These are phyloP conservation scores for Agrochola circellaris DNA, from an alignment of 2,888 invertebrate species.

Conservation along the genomic window DNA sequence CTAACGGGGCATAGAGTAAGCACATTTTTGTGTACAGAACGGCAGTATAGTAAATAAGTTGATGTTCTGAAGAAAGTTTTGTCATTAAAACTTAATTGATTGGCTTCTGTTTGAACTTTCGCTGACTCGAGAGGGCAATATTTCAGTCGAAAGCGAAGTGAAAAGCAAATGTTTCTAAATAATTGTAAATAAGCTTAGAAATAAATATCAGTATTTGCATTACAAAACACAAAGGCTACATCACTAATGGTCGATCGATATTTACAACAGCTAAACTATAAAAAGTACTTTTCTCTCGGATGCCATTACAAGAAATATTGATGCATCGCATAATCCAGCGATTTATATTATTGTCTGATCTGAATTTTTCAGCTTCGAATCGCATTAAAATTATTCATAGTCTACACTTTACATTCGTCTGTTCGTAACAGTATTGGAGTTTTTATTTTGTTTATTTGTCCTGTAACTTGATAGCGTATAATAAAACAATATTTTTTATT, in stretches of 20 bases:
- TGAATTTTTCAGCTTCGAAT: constrained; percentile 37
- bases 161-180: neutral
- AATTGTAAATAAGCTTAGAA: constrained; percentile 5
- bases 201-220: constrained; percentile 1
- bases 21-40: constrained; percentile 80
- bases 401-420: constrained; percentile 37
- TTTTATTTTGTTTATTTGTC: constrained; percentile 30
- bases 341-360: constrained; percentile 48
- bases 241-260: constrained; percentile 13
- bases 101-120: constrained; percentile 38
- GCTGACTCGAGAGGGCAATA: neutral
- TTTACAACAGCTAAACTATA: constrained; percentile 9
- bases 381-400: constrained; percentile 45
- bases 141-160: neutral
- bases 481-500: constrained; percentile 19
- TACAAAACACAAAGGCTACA: constrained; percentile 1
- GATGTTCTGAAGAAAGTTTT: constrained; percentile 42
- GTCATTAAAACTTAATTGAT: constrained; percentile 38
- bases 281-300: constrained; percentile 10
- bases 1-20: constrained; percentile 89
- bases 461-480: constrained; percentile 5
- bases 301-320: constrained; percentile 21
- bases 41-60: constrained; percentile 65
- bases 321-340: constrained; percentile 42
- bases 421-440: constrained; percentile 13